phyloP scores from a whole-genome alignment of 1,140 invertebrate species.

The Musca vetustissima region DNA sequence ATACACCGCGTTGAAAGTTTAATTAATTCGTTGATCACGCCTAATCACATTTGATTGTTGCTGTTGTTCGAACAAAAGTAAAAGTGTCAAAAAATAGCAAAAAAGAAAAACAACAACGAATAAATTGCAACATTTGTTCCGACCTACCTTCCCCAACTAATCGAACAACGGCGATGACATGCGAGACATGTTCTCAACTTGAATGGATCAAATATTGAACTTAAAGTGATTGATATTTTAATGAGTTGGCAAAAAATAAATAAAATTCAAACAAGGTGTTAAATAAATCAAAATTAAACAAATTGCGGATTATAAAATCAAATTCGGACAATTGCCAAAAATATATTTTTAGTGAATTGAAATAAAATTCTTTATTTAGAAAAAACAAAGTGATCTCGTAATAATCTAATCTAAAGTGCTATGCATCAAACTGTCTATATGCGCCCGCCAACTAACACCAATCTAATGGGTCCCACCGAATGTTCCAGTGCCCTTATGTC shows the following conservation, averaged over 20 bases:
- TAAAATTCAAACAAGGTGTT: not conserved
- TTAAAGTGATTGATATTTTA: slow-evolving; percentile 12
- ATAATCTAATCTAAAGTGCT: slow-evolving; percentile 7
- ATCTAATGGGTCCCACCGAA: slow-evolving; percentile 50
- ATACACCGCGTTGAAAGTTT: slow-evolving; percentile 14
- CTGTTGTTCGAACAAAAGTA: not conserved
- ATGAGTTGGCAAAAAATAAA: not conserved
- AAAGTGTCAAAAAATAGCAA: slow-evolving; percentile 22
- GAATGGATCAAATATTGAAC: too few relatives aligned
- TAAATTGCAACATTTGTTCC: not conserved
- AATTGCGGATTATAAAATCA: not conserved
- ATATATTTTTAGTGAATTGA: not conserved
- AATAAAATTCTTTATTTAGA: slow-evolving; percentile 8
- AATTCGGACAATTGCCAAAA: not conserved
- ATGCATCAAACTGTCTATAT: slow-evolving; percentile 30
- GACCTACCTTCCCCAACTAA: not conserved
- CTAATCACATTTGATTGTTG: not conserved
- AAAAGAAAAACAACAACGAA: too few relatives aligned
- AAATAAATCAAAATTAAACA: not conserved
- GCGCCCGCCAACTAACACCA: slow-evolving; percentile 25
- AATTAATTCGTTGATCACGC: slow-evolving; percentile 8
- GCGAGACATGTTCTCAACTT: not conserved
- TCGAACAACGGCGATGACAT: slow-evolving; percentile 9
- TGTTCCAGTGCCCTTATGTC: slow-evolving; percentile 45
- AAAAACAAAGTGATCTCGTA: not conserved